phyloP scores from a whole-genome alignment of 1,140 invertebrate genomes.

The Drosophila suzukii region DNA sequence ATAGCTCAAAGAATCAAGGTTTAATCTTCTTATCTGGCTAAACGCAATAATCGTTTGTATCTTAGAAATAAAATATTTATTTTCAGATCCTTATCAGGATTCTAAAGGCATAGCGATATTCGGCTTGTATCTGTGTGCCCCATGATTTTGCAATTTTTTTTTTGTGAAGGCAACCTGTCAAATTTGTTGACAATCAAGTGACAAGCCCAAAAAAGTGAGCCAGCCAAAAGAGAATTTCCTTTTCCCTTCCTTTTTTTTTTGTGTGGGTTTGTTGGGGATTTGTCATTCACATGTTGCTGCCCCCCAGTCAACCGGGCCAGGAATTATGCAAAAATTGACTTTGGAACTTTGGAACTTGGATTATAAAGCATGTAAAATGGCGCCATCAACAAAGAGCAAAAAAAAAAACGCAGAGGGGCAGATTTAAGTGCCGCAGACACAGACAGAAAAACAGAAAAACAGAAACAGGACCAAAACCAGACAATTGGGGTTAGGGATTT shows the following conservation, averaged over 20 bases:
- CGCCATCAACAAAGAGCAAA: constrained; percentile 7
- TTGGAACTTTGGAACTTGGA: constrained; percentile 26
- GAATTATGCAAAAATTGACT: constrained; percentile 57
- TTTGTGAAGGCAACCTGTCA: constrained; percentile 24
- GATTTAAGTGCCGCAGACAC: background rate
- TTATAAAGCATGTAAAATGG: constrained; percentile 28
- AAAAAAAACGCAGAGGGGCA: constrained; percentile 1
- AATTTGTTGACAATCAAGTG: constrained; percentile 28
- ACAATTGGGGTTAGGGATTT: constrained; percentile 34
- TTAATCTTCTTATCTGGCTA: no score
- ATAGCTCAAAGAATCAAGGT: background rate
- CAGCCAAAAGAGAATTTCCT: background rate
- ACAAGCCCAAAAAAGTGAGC: constrained; percentile 22
- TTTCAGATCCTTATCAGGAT: background rate
- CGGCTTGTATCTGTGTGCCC: background rate
- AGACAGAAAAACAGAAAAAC: background rate
- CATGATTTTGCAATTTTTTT: background rate
- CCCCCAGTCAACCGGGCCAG: background rate
- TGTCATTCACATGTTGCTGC: constrained; percentile 17
- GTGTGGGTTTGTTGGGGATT: background rate
- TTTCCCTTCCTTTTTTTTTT: background rate
- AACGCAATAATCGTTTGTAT: no score
- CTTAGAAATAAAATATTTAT: no score
- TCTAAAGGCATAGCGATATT: background rate
- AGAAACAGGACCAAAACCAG: background rate